A percentile compares a stretch with the other conserved stretches of the same genome.
Evolutionary conservation across 2,888 invertebrate genomes (phyloP).

Genomic region (Andrena haemorrhoa): DNA sequence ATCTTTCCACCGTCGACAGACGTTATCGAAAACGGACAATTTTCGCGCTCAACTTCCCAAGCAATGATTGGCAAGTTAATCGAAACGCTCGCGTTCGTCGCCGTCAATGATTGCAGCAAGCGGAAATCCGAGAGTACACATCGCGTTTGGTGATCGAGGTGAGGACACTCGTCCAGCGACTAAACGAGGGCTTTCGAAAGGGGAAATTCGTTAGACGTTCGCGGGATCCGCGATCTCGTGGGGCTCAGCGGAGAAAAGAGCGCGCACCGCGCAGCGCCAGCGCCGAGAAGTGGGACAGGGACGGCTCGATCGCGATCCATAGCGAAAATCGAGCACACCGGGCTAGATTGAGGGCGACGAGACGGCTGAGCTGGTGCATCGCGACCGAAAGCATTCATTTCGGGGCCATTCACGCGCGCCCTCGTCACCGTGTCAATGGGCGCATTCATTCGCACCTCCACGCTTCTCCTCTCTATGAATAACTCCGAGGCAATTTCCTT

Average conservation of each 20-base stretch:
- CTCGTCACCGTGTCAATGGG: slow-evolving; percentile 59
- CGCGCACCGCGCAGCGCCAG: not conserved
- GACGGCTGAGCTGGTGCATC: slow-evolving; percentile 9
- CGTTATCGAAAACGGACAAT: not conserved
- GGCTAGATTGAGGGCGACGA: slow-evolving; percentile 4
- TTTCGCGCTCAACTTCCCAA: no score
- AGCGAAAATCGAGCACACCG: not conserved
- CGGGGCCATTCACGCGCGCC: slow-evolving; percentile 44
- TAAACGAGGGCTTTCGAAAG: slow-evolving; percentile 30
- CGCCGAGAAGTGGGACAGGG: slow-evolving; percentile 35
- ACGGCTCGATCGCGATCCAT: slow-evolving; percentile 31
- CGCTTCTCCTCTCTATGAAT: slow-evolving; percentile 58
- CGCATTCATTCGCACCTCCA: slow-evolving; percentile 66
- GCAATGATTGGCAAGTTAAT: no score
- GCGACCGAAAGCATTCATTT: slow-evolving; percentile 42
- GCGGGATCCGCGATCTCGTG: slow-evolving; percentile 13
- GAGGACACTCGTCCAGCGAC: slow-evolving; percentile 32
- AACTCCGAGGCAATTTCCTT: slow-evolving; percentile 40
- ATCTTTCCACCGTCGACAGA: no score
- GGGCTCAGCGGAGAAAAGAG: not conserved
- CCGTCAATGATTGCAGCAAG: not conserved
- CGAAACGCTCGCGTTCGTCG: not conserved
- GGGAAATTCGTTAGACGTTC: slow-evolving; percentile 36
- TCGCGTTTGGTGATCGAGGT: slow-evolving; percentile 11
- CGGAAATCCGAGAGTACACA: not conserved